Evolutionary conservation across 2,797 vertebrate genomes (phyloP).

Genomic region (Enteromius thamalakanensis): DNA sequence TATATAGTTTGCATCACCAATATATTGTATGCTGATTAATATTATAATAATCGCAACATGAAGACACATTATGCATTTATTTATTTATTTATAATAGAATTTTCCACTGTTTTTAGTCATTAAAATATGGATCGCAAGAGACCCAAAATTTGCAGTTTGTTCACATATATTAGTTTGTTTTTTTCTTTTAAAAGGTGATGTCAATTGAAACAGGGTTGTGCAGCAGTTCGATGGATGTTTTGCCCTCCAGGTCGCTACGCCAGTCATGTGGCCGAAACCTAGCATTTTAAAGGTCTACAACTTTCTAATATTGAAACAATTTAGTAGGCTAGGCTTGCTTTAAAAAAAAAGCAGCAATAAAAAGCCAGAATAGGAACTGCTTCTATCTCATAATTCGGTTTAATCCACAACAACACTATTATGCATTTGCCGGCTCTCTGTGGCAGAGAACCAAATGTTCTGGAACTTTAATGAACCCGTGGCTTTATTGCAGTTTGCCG

Average conservation of each 20-base stretch:
- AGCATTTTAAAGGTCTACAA: background rate
- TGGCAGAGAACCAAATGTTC: slow-evolving; percentile 46
- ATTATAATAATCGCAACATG: background rate
- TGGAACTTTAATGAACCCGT: slow-evolving; percentile 43
- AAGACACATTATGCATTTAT: background rate
- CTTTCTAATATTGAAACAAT: background rate
- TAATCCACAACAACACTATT: slow-evolving; percentile 40
- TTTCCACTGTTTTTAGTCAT: background rate
- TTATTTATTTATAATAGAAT: background rate
- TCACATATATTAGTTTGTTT: background rate
- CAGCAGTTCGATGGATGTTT: background rate
- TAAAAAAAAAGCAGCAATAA: background rate
- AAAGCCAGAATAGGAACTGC: slow-evolving; percentile 1
- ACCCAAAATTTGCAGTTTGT: background rate
- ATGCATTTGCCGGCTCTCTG: slow-evolving; percentile 33
- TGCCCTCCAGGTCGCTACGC: background rate
- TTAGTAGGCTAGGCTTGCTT: background rate
- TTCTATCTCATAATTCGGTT: slow-evolving; percentile 30
- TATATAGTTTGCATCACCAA: background rate
- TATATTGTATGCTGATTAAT: background rate
- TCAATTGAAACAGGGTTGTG: background rate
- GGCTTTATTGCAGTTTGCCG: slow-evolving; percentile 25
- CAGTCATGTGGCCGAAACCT: background rate
- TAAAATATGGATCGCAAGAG: background rate
- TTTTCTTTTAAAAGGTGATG: background rate